Conservation (phyloP, 2,113 vertebrate species). For the Tylochromis polylepis region DNA sequence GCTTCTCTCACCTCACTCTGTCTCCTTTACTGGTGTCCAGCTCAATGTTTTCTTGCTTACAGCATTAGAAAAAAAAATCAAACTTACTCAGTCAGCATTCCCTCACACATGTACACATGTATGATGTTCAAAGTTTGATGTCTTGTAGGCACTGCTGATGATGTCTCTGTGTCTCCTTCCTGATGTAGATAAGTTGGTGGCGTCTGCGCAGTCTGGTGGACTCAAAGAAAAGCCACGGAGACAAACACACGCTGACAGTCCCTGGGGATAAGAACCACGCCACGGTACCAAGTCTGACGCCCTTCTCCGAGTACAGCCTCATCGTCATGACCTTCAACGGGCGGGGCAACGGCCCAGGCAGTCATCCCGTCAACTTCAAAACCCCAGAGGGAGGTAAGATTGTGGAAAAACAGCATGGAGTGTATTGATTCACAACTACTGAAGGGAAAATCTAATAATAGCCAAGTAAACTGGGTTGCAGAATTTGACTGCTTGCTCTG, state of each 20-base stretch:
- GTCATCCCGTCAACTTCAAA: constrained; percentile 80
- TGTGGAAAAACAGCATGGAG: constrained; percentile 40
- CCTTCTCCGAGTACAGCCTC: constrained; percentile 90
- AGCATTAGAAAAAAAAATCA: neutral
- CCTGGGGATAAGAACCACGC: constrained; percentile 77
- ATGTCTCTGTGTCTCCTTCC: neutral
- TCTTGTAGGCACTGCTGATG: neutral
- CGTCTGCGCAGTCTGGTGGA: constrained; percentile 81
- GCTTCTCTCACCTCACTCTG: neutral
- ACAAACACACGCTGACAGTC: constrained; percentile 78
- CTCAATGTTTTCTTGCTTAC: neutral
- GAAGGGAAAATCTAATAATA: constrained; percentile 55
- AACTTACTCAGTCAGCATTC: neutral
- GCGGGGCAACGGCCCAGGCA: constrained; percentile 89
- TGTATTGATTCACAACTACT: constrained; percentile 53
- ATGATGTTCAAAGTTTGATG: neutral
- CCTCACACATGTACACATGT: neutral
- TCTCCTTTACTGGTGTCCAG: neutral
- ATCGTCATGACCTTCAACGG: constrained; percentile 88
- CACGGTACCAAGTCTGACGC: constrained; percentile 81
- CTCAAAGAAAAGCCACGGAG: constrained; percentile 76
- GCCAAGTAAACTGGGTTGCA: constrained; percentile 29
- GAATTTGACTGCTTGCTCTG: constrained; percentile 9
- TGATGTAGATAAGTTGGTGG: constrained; percentile 87
- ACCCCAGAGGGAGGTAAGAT: constrained; percentile 94